Evolutionary conservation across 1,140 invertebrate genomes (phyloP), one percentile per base, ranked within the genome.

Genomic region (Drosophila carrolli): DNA sequence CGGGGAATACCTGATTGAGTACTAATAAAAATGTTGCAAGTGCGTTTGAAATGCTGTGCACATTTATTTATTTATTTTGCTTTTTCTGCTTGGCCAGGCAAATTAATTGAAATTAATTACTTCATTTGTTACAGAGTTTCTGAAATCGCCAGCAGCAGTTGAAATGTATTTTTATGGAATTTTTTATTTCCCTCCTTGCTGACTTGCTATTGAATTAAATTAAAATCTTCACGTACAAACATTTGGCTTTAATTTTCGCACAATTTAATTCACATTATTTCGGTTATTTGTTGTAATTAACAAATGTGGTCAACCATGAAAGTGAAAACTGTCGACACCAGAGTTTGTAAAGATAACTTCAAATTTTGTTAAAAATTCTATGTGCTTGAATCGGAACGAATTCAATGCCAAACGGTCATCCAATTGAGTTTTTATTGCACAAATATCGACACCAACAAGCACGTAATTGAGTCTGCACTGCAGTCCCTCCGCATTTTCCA

Each of bases 51-150:
- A 68, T 77, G 40, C 38, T 50, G 53, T 46, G 47, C 11, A n/a
- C 37, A 46, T 19, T 50, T 48, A 32, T 63, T 63, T 48, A 67
- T 43, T 58, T 76, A 41, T 38, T 53, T 35, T 40, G 46, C 56
- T 40, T 54, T 76, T 59, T 71, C 46, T 55, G 48, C 51, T 75
- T 48, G 29, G 11, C 48, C 57, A 68, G 58, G 63, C 57, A 83
- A 79, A 84, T 76, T 84, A 79, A 83, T 79, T 76, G 72, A 84
- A 62, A 79, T 84, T 75, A 79, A 83, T 83, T 83, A 80, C 81
- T 78, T 67, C 62, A 77, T 61, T 81, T 77, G 54, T 70, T 65
- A 47, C 23, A 16, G 53, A 40, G 44, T 66, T 59, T 44, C 43
- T 38, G 43, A 41, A 44, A 58, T 59, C 48, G 48, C 27, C 67